These are phyloP conservation scores for Callospermophilus lateralis DNA, from an alignment of 2,113 vertebrate species.

Conservation along the genomic window DNA sequence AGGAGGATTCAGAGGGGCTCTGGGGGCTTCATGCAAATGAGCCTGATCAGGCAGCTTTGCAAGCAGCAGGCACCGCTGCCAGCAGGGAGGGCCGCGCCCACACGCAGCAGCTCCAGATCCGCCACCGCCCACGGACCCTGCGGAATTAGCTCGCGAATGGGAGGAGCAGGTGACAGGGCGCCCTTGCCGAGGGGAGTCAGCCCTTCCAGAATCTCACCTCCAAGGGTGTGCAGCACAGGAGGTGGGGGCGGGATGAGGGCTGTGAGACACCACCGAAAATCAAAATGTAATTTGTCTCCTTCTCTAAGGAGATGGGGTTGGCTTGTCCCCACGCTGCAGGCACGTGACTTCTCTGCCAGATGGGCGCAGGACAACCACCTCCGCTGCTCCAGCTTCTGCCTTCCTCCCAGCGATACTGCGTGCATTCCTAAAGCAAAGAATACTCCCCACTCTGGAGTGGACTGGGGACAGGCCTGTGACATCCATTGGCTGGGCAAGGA, in stretches of 20 bases:
- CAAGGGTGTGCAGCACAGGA: neutral
- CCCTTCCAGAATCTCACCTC: slow-evolving; percentile 26
- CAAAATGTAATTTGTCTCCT: slow-evolving; percentile 49
- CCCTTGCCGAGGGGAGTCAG: neutral
- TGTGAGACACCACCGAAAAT: slow-evolving; percentile 42
- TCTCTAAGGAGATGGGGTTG: neutral
- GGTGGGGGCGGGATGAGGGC: neutral
- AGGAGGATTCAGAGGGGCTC: slow-evolving; percentile 62
- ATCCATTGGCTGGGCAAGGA: neutral
- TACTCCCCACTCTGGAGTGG: neutral
- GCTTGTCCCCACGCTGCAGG: slow-evolving; percentile 15
- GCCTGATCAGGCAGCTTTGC: slow-evolving; percentile 83
- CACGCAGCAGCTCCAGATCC: slow-evolving; percentile 49
- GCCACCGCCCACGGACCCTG: slow-evolving; percentile 79
- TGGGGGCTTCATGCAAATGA: slow-evolving; percentile 84
- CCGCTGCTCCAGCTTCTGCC: neutral
- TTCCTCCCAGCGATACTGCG: neutral
- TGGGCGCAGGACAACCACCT: slow-evolving; percentile 61
- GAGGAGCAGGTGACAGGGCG: slow-evolving; percentile 83
- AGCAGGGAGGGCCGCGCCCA: slow-evolving; percentile 70
- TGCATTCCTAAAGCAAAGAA: neutral
- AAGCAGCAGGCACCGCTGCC: slow-evolving; percentile 82
- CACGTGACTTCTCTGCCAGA: slow-evolving; percentile 43
- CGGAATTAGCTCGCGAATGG: slow-evolving; percentile 61
- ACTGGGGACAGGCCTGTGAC: slow-evolving; percentile 32